Evolutionary conservation across 2,888 invertebrate species (phyloP), one percentile per base, ranked within the genome.

Genomic region (Lycophotia porphyrea): DNA sequence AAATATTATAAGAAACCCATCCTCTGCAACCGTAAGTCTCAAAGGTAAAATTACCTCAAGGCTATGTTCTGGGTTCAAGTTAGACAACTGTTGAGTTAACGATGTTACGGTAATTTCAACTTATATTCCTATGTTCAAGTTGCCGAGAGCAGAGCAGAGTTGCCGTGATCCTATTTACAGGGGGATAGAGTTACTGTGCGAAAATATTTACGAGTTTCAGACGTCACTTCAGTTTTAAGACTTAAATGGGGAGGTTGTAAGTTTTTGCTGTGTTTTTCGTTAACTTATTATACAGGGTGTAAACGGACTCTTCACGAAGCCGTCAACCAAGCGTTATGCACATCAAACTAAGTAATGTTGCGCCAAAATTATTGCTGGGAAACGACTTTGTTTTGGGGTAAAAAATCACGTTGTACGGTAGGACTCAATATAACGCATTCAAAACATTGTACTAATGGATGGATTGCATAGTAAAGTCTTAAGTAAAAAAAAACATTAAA

Each of bases 81-180:
- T 87, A 73, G 85, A 87, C 89, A 90, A 88, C 89, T 81, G 84
- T 79, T 78, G 72, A 84, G 81, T 82, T 90, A 90, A 90, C 85
- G 87, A 87, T 82, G 88, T 89, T 87, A 89, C 75, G 60, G 77
- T 83, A 85, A 88, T 82, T 88, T 87, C 70, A 81, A 85, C 83
- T 88, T 87, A 85, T 80, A 88, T 84, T 81, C 82, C 81, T 61
- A 76, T 74, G 82, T 84, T 79, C 77, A 71, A 80, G 77, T 83
- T 84, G 76, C 81, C 2, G 47, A 21, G 8, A 47, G 47, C 47
- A 47, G 47, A 47, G 21, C 47, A 18, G 80, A 83, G 73, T 80
- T 69, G 47, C 76, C 58, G 47, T 61, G 55, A 75, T 55, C 74
- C 27, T 82, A 80, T 75, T 79, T 79, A 79, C 39, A 52, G 31